phyloP scores from a whole-genome alignment of 2,113 vertebrate genomes.

The Scytalopus superciliaris region DNA sequence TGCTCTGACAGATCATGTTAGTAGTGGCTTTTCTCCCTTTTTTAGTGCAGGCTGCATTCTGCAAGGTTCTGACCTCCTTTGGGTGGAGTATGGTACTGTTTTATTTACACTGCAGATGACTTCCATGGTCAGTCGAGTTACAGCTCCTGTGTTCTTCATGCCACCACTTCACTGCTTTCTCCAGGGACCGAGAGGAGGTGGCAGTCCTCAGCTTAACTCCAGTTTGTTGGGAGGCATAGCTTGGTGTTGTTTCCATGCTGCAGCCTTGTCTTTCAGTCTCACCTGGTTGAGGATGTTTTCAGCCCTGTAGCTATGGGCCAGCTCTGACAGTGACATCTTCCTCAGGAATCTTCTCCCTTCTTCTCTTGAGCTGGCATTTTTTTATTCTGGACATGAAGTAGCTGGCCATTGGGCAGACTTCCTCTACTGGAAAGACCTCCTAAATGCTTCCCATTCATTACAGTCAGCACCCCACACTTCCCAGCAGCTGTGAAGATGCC shows the following conservation, averaged over 20 bases:
- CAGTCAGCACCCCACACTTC: background rate
- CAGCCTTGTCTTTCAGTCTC: slow-evolving; percentile 6
- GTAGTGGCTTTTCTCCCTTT: slow-evolving; percentile 48
- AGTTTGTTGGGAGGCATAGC: background rate
- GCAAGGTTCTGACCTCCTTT: background rate
- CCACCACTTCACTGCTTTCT: slow-evolving; percentile 46
- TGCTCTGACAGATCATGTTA: slow-evolving; percentile 30
- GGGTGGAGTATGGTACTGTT: background rate
- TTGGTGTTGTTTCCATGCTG: background rate
- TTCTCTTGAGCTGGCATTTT: slow-evolving; percentile 40
- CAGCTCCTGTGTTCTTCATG: slow-evolving; percentile 43
- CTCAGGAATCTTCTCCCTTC: slow-evolving; percentile 54
- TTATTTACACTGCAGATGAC: background rate
- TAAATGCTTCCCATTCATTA: background rate
- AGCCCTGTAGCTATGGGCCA: background rate
- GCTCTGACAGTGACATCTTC: slow-evolving; percentile 55
- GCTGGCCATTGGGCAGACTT: background rate
- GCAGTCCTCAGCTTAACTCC: slow-evolving; percentile 11
- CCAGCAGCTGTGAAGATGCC: slow-evolving; percentile 42
- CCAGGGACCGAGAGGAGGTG: slow-evolving; percentile 52
- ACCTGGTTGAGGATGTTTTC: background rate
- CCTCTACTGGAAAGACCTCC: slow-evolving; percentile 19
- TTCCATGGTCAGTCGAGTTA: background rate
- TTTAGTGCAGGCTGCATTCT: background rate
- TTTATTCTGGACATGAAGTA: background rate